Conservation (phyloP, 2,113 vertebrate species). For the Thamnophis sirtalis region DNA sequence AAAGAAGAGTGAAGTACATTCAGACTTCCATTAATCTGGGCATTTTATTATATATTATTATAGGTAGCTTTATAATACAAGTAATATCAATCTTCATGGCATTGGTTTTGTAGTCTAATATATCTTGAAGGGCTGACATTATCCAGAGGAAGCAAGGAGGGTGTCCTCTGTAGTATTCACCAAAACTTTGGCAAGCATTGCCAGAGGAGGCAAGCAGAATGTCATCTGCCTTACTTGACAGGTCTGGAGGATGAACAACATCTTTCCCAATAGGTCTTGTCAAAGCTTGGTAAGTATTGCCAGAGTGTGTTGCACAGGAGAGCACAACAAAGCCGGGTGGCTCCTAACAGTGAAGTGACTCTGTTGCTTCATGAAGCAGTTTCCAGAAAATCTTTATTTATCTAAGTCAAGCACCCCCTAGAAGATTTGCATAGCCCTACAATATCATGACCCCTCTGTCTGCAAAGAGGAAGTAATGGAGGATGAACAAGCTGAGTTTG, state of each 20-base stretch:
- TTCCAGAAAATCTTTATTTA: not conserved
- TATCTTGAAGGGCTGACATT: not conserved
- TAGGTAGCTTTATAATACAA: not conserved
- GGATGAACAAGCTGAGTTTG: not conserved
- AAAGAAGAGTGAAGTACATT: not conserved
- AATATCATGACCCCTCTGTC: not conserved
- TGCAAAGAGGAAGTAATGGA: not conserved
- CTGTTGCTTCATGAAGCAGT: not conserved
- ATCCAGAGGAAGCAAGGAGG: not conserved
- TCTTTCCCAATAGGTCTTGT: not conserved
- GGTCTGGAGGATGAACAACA: not conserved
- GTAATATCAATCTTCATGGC: not conserved
- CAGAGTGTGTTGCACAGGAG: not conserved
- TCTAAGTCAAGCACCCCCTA: not conserved
- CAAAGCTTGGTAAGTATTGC: not conserved
- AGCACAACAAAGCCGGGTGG: not conserved
- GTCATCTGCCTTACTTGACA: not conserved
- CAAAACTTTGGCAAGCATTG: not conserved
- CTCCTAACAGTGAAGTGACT: not conserved
- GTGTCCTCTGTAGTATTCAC: not conserved
- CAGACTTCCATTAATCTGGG: not conserved
- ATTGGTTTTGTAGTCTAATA: not conserved
- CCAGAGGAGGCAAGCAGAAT: not conserved
- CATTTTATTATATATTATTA: no score
- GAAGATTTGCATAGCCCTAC: not conserved